These are phyloP conservation scores for Sylvia borin DNA, from an alignment of 2,797 vertebrate genomes.

Conservation along the genomic window DNA sequence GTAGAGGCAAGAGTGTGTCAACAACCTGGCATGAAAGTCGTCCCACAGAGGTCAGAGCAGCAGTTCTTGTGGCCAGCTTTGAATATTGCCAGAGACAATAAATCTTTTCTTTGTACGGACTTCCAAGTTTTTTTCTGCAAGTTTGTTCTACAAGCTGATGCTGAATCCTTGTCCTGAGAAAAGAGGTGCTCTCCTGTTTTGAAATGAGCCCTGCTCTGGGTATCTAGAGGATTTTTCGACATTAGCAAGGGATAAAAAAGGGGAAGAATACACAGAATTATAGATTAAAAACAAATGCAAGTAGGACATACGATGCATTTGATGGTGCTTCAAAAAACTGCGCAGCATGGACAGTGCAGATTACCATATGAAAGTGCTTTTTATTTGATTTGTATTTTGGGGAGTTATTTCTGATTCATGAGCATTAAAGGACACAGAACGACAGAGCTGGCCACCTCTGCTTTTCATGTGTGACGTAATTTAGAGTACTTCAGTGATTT, in stretches of 20 bases:
- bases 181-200: not conserved
- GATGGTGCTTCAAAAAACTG: not conserved
- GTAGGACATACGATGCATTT: not conserved
- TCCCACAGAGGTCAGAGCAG: conserved; percentile 26
- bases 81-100: conserved; percentile 39
- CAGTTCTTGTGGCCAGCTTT: conserved; percentile 23
- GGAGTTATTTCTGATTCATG: not conserved
- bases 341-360: not conserved
- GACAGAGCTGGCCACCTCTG: not conserved
- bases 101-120: not conserved
- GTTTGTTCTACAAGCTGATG: not conserved
- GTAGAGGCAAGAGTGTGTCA: not conserved
- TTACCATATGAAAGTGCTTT: conserved; percentile 18
- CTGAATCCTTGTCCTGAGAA: not conserved
- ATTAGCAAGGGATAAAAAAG: not conserved
- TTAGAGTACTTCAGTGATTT: not conserved
- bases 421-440: not conserved
- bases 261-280: not conserved
- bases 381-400: not conserved
- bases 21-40: conserved; percentile 32
- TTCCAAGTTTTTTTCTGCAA: conserved; percentile 26
- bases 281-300: not conserved
- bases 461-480: not conserved
- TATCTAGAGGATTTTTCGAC: not conserved
- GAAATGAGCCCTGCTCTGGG: not conserved